Evolutionary conservation across 1,140 invertebrate species (phyloP), one percentile per base, ranked within the genome.

Genomic region (Hestina assimilis): DNA sequence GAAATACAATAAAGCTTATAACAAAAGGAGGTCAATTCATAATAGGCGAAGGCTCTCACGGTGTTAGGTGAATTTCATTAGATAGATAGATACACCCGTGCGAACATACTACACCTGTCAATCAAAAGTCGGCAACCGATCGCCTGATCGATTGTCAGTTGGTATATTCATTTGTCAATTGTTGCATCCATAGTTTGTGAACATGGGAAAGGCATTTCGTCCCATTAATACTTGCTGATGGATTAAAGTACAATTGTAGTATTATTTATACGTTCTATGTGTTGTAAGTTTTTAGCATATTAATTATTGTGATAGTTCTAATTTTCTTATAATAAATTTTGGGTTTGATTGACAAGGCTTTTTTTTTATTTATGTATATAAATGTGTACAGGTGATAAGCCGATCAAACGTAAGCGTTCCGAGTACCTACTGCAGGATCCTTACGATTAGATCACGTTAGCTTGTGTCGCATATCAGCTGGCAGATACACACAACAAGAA

Each of bases 71-170:
- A 38, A 38, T 38, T 52, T 26, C 24, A 52, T 23, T 48, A 28
- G 21, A 28, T 40, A 31, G 33, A 40, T 48, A 35, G 28, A 6
- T 54, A 61, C 53, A 55, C 21, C 52, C 46, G 59, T 61, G 59
- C 52, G 59, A 61, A 55, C 38, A 47, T 51, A 24, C 26, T 35
- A 24, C 40, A 4, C 15, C 40, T 23, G 40, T 55, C 59, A 61
- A 51, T 50, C 46, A 51, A 50, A 31, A 24, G 35, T 43, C 42
- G 40, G 28, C 47, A 45, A 51, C 42, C 33, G 54, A 42, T 56
- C 35, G 12, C 28, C 19, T 14, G 24, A 47, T 47, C 33, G 29
- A 47, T 47, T 19, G 17, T 21, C 45, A 19, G 33, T 38, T 38
- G 28, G 3, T 31, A 48, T 19, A 20, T 48, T 23, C 45, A 48